These are phyloP conservation scores for Hirtodrosophila histrioides DNA, from an alignment of 2,888 invertebrate genomes.

Conservation along the genomic window DNA sequence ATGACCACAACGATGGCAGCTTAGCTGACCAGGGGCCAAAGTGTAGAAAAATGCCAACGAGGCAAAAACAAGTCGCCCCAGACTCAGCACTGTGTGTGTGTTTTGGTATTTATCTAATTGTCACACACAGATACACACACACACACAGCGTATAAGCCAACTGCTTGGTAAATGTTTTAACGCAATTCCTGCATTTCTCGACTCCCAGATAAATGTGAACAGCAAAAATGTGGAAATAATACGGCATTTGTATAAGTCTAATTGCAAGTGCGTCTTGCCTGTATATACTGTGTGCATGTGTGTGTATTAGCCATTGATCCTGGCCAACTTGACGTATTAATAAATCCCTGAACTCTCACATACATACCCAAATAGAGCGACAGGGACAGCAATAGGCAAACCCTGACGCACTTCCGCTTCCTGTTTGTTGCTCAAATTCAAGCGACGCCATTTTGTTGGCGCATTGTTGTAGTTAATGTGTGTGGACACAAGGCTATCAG, in stretches of 20 bases:
- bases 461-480: constrained; percentile 21
- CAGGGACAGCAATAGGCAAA: constrained; percentile 36
- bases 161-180: constrained; percentile 52
- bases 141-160: not conserved
- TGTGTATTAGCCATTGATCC: constrained; percentile 64
- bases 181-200: constrained; percentile 63
- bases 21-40: constrained; percentile 57
- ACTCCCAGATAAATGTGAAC: constrained; percentile 62
- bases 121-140: constrained; percentile 45
- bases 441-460: constrained; percentile 35
- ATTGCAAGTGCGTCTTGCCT: constrained; percentile 51
- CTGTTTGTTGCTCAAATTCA: constrained; percentile 50
- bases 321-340: constrained; percentile 64
- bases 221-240: constrained; percentile 68
- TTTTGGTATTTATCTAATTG: constrained; percentile 77
- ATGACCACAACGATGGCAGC: constrained; percentile 51
- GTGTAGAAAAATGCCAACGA: constrained; percentile 74
- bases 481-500: constrained; percentile 17
- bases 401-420: constrained; percentile 68
- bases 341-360: constrained; percentile 60
- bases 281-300: constrained; percentile 20
- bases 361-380: constrained; percentile 4
- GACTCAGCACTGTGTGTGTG: constrained; percentile 40
- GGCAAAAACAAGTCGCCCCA: constrained; percentile 50
- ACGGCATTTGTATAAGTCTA: constrained; percentile 65